phyloP scores from a whole-genome alignment of 2,888 invertebrate species.

The Lissonota sp. region DNA sequence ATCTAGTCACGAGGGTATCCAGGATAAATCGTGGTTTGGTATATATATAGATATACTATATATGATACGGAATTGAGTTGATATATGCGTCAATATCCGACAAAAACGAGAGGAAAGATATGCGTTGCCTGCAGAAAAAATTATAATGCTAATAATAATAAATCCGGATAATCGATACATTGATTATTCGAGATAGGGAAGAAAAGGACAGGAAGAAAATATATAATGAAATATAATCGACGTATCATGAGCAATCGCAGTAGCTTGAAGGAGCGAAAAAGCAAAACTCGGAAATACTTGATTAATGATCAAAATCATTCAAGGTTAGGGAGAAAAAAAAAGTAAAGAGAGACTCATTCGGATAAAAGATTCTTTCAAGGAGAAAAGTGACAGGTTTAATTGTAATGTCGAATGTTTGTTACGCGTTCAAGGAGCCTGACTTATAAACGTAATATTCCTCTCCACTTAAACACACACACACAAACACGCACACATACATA shows the following conservation, averaged over 20 bases:
- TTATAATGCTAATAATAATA: too few relatives aligned
- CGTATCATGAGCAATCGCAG: slow-evolving; percentile 53
- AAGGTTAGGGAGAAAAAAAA: slow-evolving; percentile 32
- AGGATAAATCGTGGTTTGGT: slow-evolving; percentile 15
- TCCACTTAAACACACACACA: slow-evolving; percentile 43
- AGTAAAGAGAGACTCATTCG: slow-evolving; percentile 44
- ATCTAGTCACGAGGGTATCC: slow-evolving; percentile 50
- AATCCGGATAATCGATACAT: too few relatives aligned
- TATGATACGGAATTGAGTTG: slow-evolving; percentile 17
- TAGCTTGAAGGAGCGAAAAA: slow-evolving; percentile 42
- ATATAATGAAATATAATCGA: neutral
- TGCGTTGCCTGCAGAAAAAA: too few relatives aligned
- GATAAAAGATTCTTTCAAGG: slow-evolving; percentile 24
- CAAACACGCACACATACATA: slow-evolving; percentile 46
- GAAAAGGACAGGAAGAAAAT: neutral
- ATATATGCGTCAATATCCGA: slow-evolving; percentile 2
- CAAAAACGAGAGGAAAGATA: neutral
- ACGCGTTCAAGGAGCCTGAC: slow-evolving; percentile 73
- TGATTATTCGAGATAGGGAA: neutral
- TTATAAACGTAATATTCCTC: slow-evolving; percentile 69
- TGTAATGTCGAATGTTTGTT: slow-evolving; percentile 70
- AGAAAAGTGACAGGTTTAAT: slow-evolving; percentile 46
- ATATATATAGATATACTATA: slow-evolving; percentile 12
- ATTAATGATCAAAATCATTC: slow-evolving; percentile 70
- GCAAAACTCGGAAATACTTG: slow-evolving; percentile 47